These are phyloP conservation scores for Nestor notabilis DNA, from an alignment of 2,113 vertebrate genomes.

Conservation along the genomic window DNA sequence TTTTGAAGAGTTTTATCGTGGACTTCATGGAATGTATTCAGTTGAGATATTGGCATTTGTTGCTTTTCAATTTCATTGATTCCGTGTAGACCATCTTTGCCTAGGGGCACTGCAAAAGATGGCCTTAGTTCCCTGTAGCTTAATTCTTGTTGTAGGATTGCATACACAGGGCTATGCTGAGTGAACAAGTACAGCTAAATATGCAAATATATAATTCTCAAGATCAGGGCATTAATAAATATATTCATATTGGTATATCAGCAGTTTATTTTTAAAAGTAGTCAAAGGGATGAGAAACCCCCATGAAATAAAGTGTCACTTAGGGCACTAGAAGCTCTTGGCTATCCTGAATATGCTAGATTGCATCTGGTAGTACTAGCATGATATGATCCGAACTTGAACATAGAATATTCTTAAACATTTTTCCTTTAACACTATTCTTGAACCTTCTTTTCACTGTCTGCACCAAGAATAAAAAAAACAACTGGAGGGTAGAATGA, in stretches of 20 bases:
- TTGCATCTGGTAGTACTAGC: neutral
- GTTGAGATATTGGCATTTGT: neutral
- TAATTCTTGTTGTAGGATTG: neutral
- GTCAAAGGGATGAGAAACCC: neutral
- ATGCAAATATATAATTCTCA: neutral
- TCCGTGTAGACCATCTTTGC: neutral
- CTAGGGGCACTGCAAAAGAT: neutral
- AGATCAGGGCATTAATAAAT: neutral
- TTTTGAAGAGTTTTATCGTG: neutral
- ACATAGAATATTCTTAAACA: neutral
- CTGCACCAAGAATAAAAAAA: neutral
- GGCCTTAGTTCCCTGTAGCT: neutral
- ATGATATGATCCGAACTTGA: fast-evolving
- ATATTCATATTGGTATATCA: neutral
- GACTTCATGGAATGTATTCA: neutral
- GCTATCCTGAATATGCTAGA: neutral
- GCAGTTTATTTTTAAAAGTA: neutral
- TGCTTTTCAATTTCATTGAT: neutral
- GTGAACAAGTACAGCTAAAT: neutral
- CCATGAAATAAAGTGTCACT: neutral
- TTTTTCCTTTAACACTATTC: neutral
- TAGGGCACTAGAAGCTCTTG: neutral
- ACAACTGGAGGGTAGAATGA: neutral
- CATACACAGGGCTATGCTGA: neutral
- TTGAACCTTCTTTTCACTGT: neutral